Evolutionary conservation across 2,797 vertebrate species (phyloP).

Genomic region (Premnoplex brunnescens): DNA sequence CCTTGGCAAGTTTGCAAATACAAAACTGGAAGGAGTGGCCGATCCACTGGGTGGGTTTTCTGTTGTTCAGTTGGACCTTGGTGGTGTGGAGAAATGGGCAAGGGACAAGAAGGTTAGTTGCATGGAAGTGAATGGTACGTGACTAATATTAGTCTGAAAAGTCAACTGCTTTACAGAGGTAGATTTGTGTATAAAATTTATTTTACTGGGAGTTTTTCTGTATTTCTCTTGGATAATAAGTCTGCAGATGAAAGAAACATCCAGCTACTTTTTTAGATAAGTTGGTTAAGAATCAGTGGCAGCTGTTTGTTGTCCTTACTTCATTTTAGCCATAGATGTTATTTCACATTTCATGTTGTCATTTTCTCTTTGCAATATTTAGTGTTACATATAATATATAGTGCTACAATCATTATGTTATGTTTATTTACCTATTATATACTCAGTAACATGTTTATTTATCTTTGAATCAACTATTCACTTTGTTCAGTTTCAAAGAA

Average conservation of each 20-base stretch:
- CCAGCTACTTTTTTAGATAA: neutral
- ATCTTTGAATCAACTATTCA: neutral
- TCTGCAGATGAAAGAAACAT: neutral
- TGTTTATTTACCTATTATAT: neutral
- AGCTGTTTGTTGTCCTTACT: neutral
- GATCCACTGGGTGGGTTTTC: neutral
- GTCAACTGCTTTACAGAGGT: neutral
- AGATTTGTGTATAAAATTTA: neutral
- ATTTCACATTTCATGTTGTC: neutral
- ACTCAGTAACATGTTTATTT: neutral
- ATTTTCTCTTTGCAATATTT: neutral
- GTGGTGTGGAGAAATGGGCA: neutral
- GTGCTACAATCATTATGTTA: neutral
- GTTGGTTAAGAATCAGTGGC: neutral
- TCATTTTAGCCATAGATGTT: neutral
- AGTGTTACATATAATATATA: rapidly evolving
- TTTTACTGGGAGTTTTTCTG: neutral
- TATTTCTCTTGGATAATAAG: neutral
- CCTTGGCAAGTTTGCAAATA: neutral
- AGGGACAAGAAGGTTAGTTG: neutral
- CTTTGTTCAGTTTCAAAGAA: neutral
- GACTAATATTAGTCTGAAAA: neutral
- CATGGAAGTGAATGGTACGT: neutral
- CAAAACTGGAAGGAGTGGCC: neutral
- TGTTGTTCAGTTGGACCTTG: neutral